These are phyloP conservation scores for Varanus salvator DNA, from an alignment of 2,113 vertebrate species.

Conservation along the genomic window DNA sequence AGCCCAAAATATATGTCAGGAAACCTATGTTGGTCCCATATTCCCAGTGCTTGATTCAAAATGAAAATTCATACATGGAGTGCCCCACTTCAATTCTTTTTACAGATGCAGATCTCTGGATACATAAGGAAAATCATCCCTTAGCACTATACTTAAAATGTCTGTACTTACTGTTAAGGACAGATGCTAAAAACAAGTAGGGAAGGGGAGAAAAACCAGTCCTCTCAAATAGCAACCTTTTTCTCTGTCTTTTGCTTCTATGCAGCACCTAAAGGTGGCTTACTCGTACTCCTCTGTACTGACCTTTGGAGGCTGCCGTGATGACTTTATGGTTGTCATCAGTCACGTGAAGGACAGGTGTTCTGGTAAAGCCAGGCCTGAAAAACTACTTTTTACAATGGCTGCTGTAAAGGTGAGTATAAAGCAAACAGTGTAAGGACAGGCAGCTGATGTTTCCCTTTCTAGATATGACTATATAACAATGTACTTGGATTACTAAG, in stretches of 20 bases:
- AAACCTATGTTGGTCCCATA: background rate
- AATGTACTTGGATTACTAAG: background rate
- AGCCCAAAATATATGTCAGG: background rate
- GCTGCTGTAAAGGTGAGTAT: conserved; percentile 84
- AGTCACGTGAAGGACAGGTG: conserved; percentile 83
- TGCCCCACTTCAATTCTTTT: background rate
- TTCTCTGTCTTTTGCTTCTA: background rate
- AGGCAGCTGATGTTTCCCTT: background rate
- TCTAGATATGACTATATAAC: background rate
- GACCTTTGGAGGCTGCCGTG: conserved; percentile 88
- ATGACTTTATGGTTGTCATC: conserved; percentile 90
- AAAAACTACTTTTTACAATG: conserved; percentile 88
- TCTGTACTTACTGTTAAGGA: background rate
- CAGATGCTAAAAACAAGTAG: background rate
- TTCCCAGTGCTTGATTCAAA: background rate
- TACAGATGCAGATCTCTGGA: background rate
- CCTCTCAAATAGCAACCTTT: background rate
- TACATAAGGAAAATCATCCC: background rate
- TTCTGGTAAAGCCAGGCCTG: conserved; percentile 81
- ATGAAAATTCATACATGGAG: background rate
- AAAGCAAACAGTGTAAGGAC: conserved; percentile 11
- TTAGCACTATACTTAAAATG: background rate
- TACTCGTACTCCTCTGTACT: conserved; percentile 85
- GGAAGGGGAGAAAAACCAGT: background rate
- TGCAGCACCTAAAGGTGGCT: conserved; percentile 82